Evolutionary conservation across 2,797 vertebrate species (phyloP).

Genomic region (Crotalus adamanteus): DNA sequence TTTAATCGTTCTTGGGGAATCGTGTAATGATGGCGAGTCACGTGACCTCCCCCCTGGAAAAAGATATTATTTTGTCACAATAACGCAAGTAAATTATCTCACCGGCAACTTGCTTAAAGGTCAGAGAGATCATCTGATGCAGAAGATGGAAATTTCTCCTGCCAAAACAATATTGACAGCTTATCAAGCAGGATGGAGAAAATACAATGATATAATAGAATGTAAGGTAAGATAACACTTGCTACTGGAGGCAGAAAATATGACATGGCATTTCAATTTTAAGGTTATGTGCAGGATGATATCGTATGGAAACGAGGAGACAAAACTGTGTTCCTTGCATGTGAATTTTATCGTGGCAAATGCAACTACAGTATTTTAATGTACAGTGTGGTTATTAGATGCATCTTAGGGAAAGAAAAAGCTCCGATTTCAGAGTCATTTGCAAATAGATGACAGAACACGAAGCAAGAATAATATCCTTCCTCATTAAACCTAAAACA

Average conservation of each 20-base stretch:
- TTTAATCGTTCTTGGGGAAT: conserved; percentile 61
- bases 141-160: conserved; percentile 70
- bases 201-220: conserved; percentile 60
- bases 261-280: conserved; percentile 59
- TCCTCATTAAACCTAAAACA: neutral
- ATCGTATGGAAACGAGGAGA: conserved; percentile 37
- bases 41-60: conserved; percentile 38
- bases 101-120: conserved; percentile 72
- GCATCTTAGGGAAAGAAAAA: neutral
- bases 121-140: conserved; percentile 72
- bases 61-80: conserved; percentile 74
- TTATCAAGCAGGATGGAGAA: conserved; percentile 63
- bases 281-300: conserved; percentile 59
- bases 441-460: neutral
- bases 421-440: neutral
- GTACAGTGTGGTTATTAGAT: conserved; percentile 9
- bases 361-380: conserved; percentile 15
- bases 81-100: conserved; percentile 72
- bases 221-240: conserved; percentile 66
- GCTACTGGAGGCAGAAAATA: conserved; percentile 51
- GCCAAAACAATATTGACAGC: conserved; percentile 67
- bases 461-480: neutral
- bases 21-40: conserved; percentile 60
- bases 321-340: conserved; percentile 26
- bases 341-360: conserved; percentile 7